A percentile compares a stretch with the other conserved stretches of the same genome.
Evolutionary conservation across 64 coral and sea anemone genomes (phyloP).

Genomic region (Stichodactyla mertensii): DNA sequence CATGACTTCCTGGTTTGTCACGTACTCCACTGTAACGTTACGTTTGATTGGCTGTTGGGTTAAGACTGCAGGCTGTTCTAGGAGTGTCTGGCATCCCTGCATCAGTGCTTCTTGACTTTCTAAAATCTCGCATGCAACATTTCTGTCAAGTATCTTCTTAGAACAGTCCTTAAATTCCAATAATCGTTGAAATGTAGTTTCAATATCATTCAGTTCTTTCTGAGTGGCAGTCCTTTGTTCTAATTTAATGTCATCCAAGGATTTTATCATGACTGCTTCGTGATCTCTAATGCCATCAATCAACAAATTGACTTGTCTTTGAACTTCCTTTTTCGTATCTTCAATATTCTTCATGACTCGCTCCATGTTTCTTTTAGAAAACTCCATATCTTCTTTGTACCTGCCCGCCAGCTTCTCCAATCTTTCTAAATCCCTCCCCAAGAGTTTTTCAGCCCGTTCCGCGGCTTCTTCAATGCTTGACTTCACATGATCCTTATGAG

Average conservation of each 20-base stretch:
- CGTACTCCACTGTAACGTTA: neutral
- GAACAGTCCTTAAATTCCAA: neutral
- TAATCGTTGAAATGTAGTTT: neutral
- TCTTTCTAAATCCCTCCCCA: neutral
- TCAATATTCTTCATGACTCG: neutral
- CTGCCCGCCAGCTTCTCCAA: neutral
- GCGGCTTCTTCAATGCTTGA: conserved; percentile 19
- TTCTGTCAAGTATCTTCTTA: neutral
- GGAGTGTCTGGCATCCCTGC: neutral
- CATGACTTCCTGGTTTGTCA: neutral
- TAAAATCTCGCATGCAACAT: neutral
- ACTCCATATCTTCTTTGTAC: neutral
- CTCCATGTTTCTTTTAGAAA: neutral
- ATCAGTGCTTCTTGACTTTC: neutral
- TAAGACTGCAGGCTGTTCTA: neutral
- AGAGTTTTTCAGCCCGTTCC: neutral
- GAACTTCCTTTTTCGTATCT: neutral
- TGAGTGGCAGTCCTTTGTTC: neutral
- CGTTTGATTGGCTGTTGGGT: neutral
- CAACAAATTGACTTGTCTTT: neutral
- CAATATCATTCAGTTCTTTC: neutral
- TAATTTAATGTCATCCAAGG: neutral
- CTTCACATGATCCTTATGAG: conserved; percentile 13
- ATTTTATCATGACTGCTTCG: neutral
- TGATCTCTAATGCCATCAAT: neutral